Evolutionary conservation across 2,888 invertebrate genomes (phyloP).

Genomic region (Crepidodera aurea): DNA sequence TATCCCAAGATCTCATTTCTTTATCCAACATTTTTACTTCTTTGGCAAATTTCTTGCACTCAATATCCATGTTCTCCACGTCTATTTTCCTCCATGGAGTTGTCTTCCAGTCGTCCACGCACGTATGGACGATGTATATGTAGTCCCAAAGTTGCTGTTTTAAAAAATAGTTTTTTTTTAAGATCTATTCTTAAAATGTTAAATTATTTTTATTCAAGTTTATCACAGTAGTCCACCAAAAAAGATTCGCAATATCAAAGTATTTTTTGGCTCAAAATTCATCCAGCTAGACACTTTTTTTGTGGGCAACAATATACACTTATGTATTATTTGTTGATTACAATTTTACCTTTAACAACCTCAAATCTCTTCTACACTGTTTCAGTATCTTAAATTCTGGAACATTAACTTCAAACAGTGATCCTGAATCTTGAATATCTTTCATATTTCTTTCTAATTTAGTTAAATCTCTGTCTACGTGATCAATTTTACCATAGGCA

Average conservation of each 20-base stretch:
- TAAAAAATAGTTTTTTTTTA: no score
- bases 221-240: no score
- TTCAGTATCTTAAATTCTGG: slow-evolving; percentile 93
- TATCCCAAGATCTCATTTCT: slow-evolving; percentile 95
- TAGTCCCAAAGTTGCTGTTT: slow-evolving; percentile 94
- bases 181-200: no score
- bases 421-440: slow-evolving; percentile 87
- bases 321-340: no score
- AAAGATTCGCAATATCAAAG: no score
- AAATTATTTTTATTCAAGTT: no score
- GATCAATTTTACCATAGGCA: slow-evolving; percentile 79
- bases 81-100: slow-evolving; percentile 97
- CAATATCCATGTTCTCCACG: slow-evolving; percentile 98
- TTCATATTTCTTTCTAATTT: slow-evolving; percentile 86
- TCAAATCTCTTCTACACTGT: slow-evolving; percentile 90
- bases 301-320: no score
- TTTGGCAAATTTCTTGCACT: slow-evolving; percentile 97
- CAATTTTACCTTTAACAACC: slow-evolving; percentile 79
- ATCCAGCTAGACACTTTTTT: no score
- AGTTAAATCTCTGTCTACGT: slow-evolving; percentile 80
- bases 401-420: slow-evolving; percentile 92
- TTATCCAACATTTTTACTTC: slow-evolving; percentile 91
- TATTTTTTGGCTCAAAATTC: no score
- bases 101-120: slow-evolving; percentile 96
- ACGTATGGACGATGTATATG: slow-evolving; percentile 85